Percentiles rank a stretch among this genome's conserved stretches.
These are phyloP conservation scores for Aleadryas rufinucha DNA, from an alignment of 2,113 vertebrate species.

Conservation along the genomic window DNA sequence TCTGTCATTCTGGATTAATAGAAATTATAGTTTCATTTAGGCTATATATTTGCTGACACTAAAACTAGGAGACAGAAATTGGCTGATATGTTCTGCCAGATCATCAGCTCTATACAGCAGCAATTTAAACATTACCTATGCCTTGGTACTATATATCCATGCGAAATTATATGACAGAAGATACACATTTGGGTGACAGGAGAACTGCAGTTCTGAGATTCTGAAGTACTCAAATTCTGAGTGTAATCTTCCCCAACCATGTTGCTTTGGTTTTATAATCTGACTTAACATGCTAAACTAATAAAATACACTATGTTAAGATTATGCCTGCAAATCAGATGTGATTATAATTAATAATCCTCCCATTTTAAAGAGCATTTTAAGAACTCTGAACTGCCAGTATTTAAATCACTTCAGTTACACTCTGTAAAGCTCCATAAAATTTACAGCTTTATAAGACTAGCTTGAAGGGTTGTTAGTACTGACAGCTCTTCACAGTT, in stretches of 20 bases:
- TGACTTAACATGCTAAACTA: not conserved
- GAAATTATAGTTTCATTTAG: not conserved
- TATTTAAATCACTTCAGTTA: constrained; percentile 30
- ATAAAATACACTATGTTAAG: not conserved
- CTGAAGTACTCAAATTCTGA: not conserved
- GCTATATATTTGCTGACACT: not conserved
- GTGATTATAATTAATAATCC: constrained; percentile 55
- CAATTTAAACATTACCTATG: not conserved
- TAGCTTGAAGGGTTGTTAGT: not conserved
- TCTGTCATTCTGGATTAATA: not conserved
- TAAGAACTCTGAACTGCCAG: constrained; percentile 42
- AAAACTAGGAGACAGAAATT: not conserved
- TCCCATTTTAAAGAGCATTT: constrained; percentile 1
- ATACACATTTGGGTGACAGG: not conserved
- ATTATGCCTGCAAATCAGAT: constrained; percentile 34
- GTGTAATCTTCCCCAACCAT: not conserved
- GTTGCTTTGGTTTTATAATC: constrained; percentile 15
- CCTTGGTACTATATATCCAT: not conserved
- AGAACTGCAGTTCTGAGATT: not conserved
- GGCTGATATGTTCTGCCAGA: not conserved
- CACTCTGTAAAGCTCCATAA: constrained; percentile 20
- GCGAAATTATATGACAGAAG: not conserved
- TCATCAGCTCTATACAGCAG: not conserved
- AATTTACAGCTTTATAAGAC: not conserved
- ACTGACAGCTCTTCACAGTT: not conserved